These are phyloP conservation scores for Eupithecia dodoneata DNA, from an alignment of 2,888 invertebrate genomes.

Conservation along the genomic window DNA sequence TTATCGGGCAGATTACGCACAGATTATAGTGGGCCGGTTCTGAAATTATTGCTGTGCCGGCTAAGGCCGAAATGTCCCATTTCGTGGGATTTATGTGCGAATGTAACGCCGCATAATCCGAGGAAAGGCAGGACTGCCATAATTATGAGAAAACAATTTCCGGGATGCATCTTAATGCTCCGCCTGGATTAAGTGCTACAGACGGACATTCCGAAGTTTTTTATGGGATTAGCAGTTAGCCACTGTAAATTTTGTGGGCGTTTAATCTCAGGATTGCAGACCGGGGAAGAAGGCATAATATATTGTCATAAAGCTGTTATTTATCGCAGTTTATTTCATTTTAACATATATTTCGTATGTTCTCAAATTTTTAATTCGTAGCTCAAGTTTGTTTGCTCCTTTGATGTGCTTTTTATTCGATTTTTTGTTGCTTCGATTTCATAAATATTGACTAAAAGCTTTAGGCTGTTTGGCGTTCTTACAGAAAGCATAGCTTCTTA, in stretches of 20 bases:
- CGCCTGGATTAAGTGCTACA: constrained; percentile 69
- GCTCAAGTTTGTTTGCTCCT: constrained; percentile 7
- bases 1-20: constrained; percentile 83
- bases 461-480: background rate
- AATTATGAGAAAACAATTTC: constrained; percentile 85
- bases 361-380: background rate
- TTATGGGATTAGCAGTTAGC: constrained; percentile 50
- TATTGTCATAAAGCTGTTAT: constrained; percentile 41
- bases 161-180: constrained; percentile 78
- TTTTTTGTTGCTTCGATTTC: constrained; percentile 25
- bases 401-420: constrained; percentile 28
- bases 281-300: constrained; percentile 29
- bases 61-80: constrained; percentile 82
- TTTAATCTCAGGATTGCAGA: constrained; percentile 45
- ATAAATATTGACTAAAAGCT: constrained; percentile 3
- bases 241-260: constrained; percentile 44
- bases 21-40: constrained; percentile 80
- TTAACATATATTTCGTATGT: background rate
- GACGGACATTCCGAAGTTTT: constrained; percentile 55
- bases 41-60: constrained; percentile 81
- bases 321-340: constrained; percentile 25
- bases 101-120: constrained; percentile 78
- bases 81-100: constrained; percentile 81
- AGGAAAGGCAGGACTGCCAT: constrained; percentile 66
- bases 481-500: background rate